Evolutionary conservation across 92 coral and sea anemone species (phyloP), one percentile per base, ranked within the genome.

Genomic region (Heliopora coerulea): DNA sequence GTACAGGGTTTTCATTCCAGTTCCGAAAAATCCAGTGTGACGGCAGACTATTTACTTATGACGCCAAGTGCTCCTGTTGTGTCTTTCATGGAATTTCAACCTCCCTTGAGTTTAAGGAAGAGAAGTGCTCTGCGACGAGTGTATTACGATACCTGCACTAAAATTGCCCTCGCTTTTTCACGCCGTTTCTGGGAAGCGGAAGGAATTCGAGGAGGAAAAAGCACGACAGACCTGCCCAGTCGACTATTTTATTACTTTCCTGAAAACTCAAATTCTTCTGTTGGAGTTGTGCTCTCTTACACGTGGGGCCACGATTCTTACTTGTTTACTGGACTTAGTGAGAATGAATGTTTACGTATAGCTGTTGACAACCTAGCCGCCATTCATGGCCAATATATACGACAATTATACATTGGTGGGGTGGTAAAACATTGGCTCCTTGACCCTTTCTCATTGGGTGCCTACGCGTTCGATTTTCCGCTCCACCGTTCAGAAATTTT

Each of bases 201-300:
- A 1, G 65, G 44, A 27, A 80, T 80, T 35, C 74, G 67, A 30
- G 84, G 84, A 25, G 84, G 84, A 21, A 41, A 58, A 41, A 70
- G 75, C 17, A 63, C 58, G 34, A 80, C 84, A 73, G 75, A 80
- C 61, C 72, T 80, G 58, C 84, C 84, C 40, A 63, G 61, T 63
- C 70, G 80, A 32, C 62, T 72, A 68, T 60, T 80, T 66, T 78
- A 73, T 52, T 80, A 80, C 19, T 26, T 59, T 30, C 39, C 65
- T 8, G 65, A 15, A 25, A 0, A 59, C 13, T 8, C 1, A 32
- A 26, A 11, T 1, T 59, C 26, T 15, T 10, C 65, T 15, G 65
- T 32, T 59, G 65, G 65, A 10, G 65, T 59, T 20, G 65, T 59
- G 11, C 0, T 59, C 12, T 5, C 65, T 14, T 59, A 59, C n/a